phyloP scores from a whole-genome alignment of 2,888 invertebrate species.

The Parnassius glacialis region DNA sequence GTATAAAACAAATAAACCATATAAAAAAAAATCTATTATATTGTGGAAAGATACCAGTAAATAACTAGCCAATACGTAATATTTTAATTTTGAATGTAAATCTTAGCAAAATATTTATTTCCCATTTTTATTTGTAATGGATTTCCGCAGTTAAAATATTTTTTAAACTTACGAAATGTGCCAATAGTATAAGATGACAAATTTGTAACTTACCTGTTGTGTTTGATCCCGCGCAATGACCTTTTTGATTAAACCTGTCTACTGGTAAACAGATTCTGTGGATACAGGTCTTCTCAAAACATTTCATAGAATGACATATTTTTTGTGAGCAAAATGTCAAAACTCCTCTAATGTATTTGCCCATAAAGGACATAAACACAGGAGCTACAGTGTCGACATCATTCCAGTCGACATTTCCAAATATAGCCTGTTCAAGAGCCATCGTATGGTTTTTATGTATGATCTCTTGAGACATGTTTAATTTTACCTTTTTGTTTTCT shows the following conservation, averaged over 20 bases:
- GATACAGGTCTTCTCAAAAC: conserved; percentile 57
- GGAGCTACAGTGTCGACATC: conserved; percentile 65
- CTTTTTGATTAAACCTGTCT: conserved; percentile 60
- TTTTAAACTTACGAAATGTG: no score
- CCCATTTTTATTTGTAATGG: no score
- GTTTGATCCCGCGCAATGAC: conserved; percentile 64
- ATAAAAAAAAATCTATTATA: no score
- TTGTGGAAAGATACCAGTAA: no score
- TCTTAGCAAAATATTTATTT: no score
- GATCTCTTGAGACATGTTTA: conserved; percentile 56
- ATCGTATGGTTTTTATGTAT: conserved; percentile 54
- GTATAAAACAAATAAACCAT: no score
- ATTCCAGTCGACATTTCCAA: conserved; percentile 68
- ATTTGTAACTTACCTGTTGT: conserved; percentile 49
- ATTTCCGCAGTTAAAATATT: no score
- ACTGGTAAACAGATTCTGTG: conserved; percentile 60
- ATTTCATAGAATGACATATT: conserved; percentile 70
- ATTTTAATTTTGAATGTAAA: no score
- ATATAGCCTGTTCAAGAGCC: conserved; percentile 63
- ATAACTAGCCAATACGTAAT: no score
- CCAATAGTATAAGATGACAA: neutral
- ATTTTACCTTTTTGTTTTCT: conserved; percentile 58
- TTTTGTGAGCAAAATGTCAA: conserved; percentile 67
- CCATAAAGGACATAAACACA: conserved; percentile 66
- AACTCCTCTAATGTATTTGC: conserved; percentile 67